Percentiles rank a stretch among this genome's conserved stretches.
phyloP scores from a whole-genome alignment of 2,113 vertebrate species.

The Paedocypris sp. region DNA sequence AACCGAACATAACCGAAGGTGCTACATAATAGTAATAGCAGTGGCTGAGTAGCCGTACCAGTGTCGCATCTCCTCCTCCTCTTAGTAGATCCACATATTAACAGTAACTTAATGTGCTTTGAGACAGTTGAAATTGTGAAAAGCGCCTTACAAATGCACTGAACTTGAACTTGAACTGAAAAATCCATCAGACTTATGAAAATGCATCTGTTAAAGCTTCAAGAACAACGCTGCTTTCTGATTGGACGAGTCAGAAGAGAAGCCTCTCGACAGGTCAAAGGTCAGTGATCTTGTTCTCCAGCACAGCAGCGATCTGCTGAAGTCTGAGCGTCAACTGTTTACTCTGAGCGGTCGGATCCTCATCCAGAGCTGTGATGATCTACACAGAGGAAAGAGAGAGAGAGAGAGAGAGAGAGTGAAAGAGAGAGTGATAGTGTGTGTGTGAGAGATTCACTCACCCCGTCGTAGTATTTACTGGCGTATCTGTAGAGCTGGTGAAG shows the following conservation, averaged over 20 bases:
- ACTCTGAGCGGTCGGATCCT: conserved; percentile 89
- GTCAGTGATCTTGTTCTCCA: conserved; percentile 98
- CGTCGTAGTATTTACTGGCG: conserved; percentile 95
- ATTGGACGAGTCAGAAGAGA: conserved; percentile 44
- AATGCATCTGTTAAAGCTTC: no score
- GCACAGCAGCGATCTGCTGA: conserved; percentile 87
- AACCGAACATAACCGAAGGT: no score
- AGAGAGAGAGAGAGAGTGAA: background rate
- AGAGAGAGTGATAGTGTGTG: background rate
- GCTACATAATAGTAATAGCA: no score
- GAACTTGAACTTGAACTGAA: no score
- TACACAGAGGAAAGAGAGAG: conserved; percentile 46
- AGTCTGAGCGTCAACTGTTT: conserved; percentile 95
- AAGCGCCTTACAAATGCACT: no score
- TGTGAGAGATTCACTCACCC: conserved; percentile 70
- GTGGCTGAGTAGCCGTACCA: no score
- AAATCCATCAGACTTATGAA: no score
- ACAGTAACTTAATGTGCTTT: no score
- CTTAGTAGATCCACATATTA: no score
- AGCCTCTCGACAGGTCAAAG: conserved; percentile 66
- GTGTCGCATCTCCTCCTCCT: no score
- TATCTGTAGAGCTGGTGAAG: conserved; percentile 96
- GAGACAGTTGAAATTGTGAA: no score
- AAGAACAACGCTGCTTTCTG: no score
- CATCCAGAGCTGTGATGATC: conserved; percentile 92